Percentiles rank a stretch among this genome's conserved stretches.
These are phyloP conservation scores for Neodiprion pinetum DNA, from an alignment of 1,140 invertebrate genomes.

Conservation along the genomic window DNA sequence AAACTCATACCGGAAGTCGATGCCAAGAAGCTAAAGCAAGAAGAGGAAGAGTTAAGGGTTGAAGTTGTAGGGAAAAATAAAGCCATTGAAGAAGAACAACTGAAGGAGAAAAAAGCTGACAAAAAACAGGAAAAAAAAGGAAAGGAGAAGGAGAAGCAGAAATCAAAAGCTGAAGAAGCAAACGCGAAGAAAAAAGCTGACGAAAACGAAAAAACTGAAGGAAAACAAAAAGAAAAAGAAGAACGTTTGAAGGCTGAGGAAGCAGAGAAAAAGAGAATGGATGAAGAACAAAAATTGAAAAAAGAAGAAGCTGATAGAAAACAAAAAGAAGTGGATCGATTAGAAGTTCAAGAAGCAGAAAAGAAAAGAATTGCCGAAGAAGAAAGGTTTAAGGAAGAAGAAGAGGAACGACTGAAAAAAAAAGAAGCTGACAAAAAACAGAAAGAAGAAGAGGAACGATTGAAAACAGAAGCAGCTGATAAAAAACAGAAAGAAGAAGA, in stretches of 20 bases:
- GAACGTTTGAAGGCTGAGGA: slow-evolving; percentile 32
- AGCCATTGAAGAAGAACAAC: slow-evolving; percentile 23
- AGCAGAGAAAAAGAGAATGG: slow-evolving; percentile 27
- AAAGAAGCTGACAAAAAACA: slow-evolving; percentile 25
- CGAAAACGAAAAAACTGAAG: slow-evolving; percentile 19
- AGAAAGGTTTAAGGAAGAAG: slow-evolving; percentile 20
- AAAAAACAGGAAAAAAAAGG: slow-evolving; percentile 10
- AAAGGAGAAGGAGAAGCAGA: neutral
- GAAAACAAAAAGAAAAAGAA: slow-evolving; percentile 25
- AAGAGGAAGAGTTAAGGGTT: neutral
- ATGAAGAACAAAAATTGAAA: slow-evolving; percentile 9
- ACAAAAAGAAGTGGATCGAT: slow-evolving; percentile 20
- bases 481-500: slow-evolving; percentile 23
- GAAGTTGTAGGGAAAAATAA: slow-evolving; percentile 12
- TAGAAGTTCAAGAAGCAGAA: slow-evolving; percentile 23
- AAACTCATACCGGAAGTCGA: slow-evolving; percentile 4
- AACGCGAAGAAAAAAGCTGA: slow-evolving; percentile 10
- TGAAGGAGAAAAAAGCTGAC: slow-evolving; percentile 22
- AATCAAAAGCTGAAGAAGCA: neutral
- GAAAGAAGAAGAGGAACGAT: slow-evolving; percentile 15
- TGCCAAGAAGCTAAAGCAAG: slow-evolving; percentile 5
- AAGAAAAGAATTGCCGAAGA: slow-evolving; percentile 16
- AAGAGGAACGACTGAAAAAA: slow-evolving; percentile 27
- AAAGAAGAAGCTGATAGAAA: slow-evolving; percentile 24
- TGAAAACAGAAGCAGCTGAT: slow-evolving; percentile 18